Base-by-base conservation (phyloP, 2,113 vertebrate species). In the Gopherus flavomarginatus region DNA sequence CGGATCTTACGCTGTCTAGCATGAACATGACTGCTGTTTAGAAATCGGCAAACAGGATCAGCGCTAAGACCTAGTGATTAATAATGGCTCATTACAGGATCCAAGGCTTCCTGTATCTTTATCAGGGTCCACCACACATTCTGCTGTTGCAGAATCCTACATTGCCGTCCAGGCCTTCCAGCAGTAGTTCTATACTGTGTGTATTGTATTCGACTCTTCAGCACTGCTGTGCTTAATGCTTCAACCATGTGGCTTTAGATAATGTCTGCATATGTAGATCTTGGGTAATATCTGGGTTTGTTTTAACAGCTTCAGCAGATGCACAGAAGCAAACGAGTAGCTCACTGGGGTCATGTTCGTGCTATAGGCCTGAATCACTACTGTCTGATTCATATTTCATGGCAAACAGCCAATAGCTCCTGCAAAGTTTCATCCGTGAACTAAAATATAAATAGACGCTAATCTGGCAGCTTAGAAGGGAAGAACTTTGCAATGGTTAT, bases 381-480 rank as follows among this genome's bases (percentile, higher is more conserved):
- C 53, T 57, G 52, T 54, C 83, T 95, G 96, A 97, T 96, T 96
- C 89, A 93, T 88, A 27, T 54, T 89, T 80, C 84, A 80, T 93
- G 95, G 95, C 90, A 94, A 93, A 89, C 86, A 87, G 86, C 94
- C 95, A 94, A 53, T 62, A 85, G 83, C 22, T 96, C 94, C 91
- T 93, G 83, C n/a, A 42, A 56, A 24, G 52, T 96, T 97, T 91
- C 91, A 97, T 96, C 95, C 95, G 79, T 94, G 87, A 94, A 88
- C 90, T 94, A 81, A 87, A 94, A 86, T 95, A 96, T 96, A 96
- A 96, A 95, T 92, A 96, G 96, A 87, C 90, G 69, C 88, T 96
- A 90, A 96, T 97, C 95, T 97, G 94, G 86, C 92, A 91, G 87
- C 52, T 87, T 81, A 85, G 91, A 96, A 95, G 38, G 94, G 90